Evolutionary conservation across 1,140 invertebrate genomes (phyloP).

Genomic region (Branchinecta lynchi): DNA sequence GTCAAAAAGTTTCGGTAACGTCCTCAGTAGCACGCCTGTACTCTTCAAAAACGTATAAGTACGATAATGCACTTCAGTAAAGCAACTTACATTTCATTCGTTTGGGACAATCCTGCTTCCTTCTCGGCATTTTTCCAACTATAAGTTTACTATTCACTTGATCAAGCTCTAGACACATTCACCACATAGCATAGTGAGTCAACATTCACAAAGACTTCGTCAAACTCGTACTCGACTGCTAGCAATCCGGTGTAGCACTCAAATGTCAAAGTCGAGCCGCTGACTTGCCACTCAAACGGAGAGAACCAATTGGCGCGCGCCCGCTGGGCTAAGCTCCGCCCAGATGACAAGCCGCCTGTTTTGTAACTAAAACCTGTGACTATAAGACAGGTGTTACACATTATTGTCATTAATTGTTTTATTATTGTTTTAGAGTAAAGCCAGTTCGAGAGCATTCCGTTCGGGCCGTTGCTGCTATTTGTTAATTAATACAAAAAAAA

Average conservation of each 20-base stretch:
- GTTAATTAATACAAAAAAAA: too few relatives aligned
- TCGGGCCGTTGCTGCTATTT: too few relatives aligned
- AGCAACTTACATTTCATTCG: conserved; percentile 45
- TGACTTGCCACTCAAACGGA: not conserved
- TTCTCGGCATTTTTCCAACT: conserved; percentile 36
- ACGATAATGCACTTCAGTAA: not conserved
- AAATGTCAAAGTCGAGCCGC: conserved; percentile 4
- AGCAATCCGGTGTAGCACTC: not conserved
- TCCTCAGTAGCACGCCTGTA: too few relatives aligned
- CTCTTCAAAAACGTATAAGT: not conserved
- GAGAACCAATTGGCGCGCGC: conserved; percentile 5
- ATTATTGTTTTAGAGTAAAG: too few relatives aligned
- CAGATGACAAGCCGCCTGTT: not conserved
- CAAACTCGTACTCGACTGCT: not conserved
- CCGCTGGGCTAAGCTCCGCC: not conserved
- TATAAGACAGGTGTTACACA: conserved; percentile 3
- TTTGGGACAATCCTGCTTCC: conserved; percentile 45
- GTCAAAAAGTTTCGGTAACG: too few relatives aligned
- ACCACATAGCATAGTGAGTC: not conserved
- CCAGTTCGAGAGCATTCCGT: too few relatives aligned
- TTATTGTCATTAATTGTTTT: not conserved
- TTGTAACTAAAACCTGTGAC: not conserved
- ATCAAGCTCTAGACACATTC: not conserved
- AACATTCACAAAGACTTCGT: not conserved
- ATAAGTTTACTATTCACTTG: not conserved